These are phyloP conservation scores for Hycleus cichorii DNA, from an alignment of 1,140 invertebrate genomes.

Conservation along the genomic window DNA sequence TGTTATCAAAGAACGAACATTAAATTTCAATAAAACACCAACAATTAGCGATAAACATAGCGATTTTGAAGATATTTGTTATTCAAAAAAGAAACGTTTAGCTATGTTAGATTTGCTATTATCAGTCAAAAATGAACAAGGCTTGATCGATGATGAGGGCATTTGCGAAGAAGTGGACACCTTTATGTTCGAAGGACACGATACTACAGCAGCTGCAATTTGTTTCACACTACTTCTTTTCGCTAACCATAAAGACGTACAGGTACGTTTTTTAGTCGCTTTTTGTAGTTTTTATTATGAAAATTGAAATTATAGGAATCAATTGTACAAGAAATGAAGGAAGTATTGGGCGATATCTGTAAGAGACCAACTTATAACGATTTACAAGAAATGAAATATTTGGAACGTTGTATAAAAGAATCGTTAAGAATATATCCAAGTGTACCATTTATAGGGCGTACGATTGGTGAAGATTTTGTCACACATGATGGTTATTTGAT, in stretches of 20 bases:
- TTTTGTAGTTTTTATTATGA: background rate
- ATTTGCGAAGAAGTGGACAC: slow-evolving; percentile 78
- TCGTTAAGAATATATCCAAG: slow-evolving; percentile 57
- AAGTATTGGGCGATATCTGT: slow-evolving; percentile 47
- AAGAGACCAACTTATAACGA: slow-evolving; percentile 50
- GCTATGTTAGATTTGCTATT: slow-evolving; percentile 78
- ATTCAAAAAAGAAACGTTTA: slow-evolving; percentile 47
- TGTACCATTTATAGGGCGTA: slow-evolving; percentile 55
- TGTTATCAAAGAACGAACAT: slow-evolving; percentile 34
- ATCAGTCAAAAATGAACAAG: slow-evolving; percentile 46
- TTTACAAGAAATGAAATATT: slow-evolving; percentile 53
- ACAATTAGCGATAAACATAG: background rate
- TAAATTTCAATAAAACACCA: slow-evolving; percentile 4
- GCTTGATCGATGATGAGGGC: slow-evolving; percentile 50
- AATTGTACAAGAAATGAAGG: slow-evolving; percentile 48
- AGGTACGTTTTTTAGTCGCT: slow-evolving; percentile 13
- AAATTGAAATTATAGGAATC: background rate
- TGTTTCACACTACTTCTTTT: slow-evolving; percentile 38
- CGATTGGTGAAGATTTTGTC: slow-evolving; percentile 43
- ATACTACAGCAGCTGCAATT: slow-evolving; percentile 39
- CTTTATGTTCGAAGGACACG: slow-evolving; percentile 64
- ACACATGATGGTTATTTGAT: slow-evolving; percentile 24
- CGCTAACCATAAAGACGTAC: slow-evolving; percentile 32
- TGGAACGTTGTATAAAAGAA: slow-evolving; percentile 58
- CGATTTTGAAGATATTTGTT: background rate